Evolutionary conservation across 2,113 vertebrate genomes (phyloP).

Genomic region (Mohoua ochrocephala): DNA sequence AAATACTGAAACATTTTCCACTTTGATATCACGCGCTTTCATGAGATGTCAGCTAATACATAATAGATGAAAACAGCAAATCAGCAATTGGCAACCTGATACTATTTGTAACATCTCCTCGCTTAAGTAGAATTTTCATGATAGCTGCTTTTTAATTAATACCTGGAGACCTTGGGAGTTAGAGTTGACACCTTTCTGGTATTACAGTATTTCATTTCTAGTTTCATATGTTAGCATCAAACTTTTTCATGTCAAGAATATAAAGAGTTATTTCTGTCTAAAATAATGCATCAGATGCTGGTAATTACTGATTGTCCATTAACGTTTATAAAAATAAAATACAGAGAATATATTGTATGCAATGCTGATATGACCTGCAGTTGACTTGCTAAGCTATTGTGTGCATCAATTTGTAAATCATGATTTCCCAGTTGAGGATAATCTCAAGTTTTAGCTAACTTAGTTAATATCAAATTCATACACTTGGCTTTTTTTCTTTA

Average conservation of each 20-base stretch:
- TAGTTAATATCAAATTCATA: neutral
- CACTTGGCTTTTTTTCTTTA: neutral
- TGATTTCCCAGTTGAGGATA: neutral
- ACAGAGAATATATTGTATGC: neutral
- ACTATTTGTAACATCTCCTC: neutral
- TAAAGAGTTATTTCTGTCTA: neutral
- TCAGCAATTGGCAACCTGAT: neutral
- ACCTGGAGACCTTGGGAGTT: neutral
- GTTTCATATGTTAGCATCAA: neutral
- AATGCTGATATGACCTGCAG: neutral
- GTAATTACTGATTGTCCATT: neutral
- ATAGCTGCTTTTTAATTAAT: neutral
- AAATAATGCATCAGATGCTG: neutral
- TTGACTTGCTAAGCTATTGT: neutral
- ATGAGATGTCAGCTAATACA: neutral
- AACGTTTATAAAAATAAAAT: neutral
- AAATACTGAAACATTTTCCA: neutral
- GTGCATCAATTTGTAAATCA: neutral
- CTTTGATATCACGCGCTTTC: accelerated
- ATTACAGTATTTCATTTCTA: neutral
- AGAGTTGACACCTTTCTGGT: neutral
- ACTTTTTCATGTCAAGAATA: neutral
- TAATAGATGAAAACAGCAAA: neutral
- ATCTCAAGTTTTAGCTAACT: neutral
- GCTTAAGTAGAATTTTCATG: neutral